Base-by-base conservation (phyloP, 2,888 invertebrate genomes). In the Nymphalis c-album region DNA sequence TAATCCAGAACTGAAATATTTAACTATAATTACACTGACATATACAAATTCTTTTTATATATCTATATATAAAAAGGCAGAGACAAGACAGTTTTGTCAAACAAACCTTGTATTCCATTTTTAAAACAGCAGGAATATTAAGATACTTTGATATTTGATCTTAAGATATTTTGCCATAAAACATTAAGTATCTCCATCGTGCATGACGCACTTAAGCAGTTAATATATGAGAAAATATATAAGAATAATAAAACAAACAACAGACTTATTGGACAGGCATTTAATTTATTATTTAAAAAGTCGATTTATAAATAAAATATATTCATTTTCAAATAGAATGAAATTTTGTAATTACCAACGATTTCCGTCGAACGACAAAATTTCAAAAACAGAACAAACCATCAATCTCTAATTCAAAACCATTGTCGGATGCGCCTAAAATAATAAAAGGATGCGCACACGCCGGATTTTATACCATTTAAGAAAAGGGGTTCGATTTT, bases 391-490 rank as follows among this genome's bases (percentile, higher is more conserved):
- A 22, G 64, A 67, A 63, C 64, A 64, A 68, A 55, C 69, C 72
- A 74, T 75, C 77, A 73, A 77, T 74, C 73, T 74, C 70, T 69
- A 71, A 71, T 65, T 35, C 65, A 60, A 65, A 16, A 68, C 73
- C 73, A 74, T 74, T 73, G 71, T 77, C 74, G 77, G 78, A 78
- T 75, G 75, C 68, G 69, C 82, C 85, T 84, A 86, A 90, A 91
- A 91, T 90, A 90, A 91, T 88, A 86, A 88, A 86, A 88, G 84
- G 85, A 87, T 84, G 80, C 80, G 74, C 80, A 83, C 85, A 81
- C 80, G 84, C 81, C 81, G 83, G 85, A 88, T 88, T 91, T 90
- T 90, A 88, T 90, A 86, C 89, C 91, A 85, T 90, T 77, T 78
- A 74, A 68, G 76, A 76, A 76, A 76, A 87, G 76, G 89, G 91